Base-by-base conservation (phyloP, 2,888 invertebrate genomes). In the Celastrina argiolus region DNA sequence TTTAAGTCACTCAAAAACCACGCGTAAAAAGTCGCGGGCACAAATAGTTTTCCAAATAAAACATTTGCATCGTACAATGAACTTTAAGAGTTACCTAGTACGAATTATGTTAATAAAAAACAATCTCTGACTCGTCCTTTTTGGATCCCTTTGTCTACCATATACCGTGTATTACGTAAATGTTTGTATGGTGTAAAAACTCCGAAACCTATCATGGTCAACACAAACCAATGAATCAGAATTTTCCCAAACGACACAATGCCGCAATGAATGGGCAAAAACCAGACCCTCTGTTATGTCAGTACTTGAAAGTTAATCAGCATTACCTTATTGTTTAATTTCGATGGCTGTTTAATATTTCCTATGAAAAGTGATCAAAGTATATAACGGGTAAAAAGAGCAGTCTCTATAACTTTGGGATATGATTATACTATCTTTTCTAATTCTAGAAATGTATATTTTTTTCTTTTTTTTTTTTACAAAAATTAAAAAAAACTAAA, bases 181-280 rank as follows among this genome's bases (percentile, higher is more conserved):
- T 59, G 36, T 59, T 59, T 59, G 58, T 58, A 58, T 58, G 59
- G 31, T 34, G 59, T 61, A 36, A 61, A 61, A 61, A 61, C 34
- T 34, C 14, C 16, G 36, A 18, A 36, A 61, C 61, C 61, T 51
- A 51, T 31, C 61, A 36, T 61, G 61, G 61, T 39, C 61, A 56
- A 56, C 8, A 61, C 61, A 61, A 61, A 61, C 61, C 61, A 61
- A 61, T 61, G 31, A 61, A 61, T 61, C 61, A 18, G 36, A 18
- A 39, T 61, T 59, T 59, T 61, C 61, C 61, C 61, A 61, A 61
- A 61, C 61, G 34, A 61, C 39, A 61, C 39, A 39, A 39, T 61
- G 39, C 61, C 7, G 22, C 7, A 61, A 61, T 61, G 61, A 61
- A 61, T 61, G 61, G 22, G 22, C 61, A 61, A 61, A 61, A 61